These are phyloP conservation scores for Galbula dea DNA, from an alignment of 2,113 vertebrate genomes.

Conservation along the genomic window DNA sequence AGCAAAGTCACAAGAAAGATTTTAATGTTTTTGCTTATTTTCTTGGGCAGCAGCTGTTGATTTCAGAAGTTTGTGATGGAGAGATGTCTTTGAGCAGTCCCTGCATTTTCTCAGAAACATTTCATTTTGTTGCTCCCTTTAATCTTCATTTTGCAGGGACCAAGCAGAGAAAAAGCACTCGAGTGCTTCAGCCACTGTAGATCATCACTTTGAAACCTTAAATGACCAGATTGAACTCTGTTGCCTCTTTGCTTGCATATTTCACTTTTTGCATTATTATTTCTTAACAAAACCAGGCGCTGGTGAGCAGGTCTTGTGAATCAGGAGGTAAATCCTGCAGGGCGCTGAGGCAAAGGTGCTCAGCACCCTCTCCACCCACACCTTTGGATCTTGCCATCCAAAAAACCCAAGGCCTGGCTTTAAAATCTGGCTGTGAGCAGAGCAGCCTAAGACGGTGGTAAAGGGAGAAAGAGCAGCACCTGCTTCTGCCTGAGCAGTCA, in stretches of 20 bases:
- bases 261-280: background rate
- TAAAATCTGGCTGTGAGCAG: background rate
- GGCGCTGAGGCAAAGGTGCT: background rate
- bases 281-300: background rate
- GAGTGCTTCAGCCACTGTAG: background rate
- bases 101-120: background rate
- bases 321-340: background rate
- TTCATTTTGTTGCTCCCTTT: slow-evolving; percentile 1
- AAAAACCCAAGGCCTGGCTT: background rate
- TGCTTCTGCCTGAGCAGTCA: background rate
- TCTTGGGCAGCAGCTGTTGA: background rate
- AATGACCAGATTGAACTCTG: background rate
- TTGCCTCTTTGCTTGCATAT: background rate
- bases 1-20: background rate
- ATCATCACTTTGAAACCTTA: slow-evolving; percentile 5
- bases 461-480: background rate
- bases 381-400: background rate
- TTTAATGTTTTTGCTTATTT: background rate
- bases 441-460: background rate
- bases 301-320: background rate
- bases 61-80: background rate
- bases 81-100: background rate
- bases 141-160: slow-evolving; percentile 14
- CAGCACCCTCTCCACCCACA: background rate
- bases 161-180: background rate